Base-by-base conservation (phyloP, 2,113 vertebrate species). In the Xenopus borealis region DNA sequence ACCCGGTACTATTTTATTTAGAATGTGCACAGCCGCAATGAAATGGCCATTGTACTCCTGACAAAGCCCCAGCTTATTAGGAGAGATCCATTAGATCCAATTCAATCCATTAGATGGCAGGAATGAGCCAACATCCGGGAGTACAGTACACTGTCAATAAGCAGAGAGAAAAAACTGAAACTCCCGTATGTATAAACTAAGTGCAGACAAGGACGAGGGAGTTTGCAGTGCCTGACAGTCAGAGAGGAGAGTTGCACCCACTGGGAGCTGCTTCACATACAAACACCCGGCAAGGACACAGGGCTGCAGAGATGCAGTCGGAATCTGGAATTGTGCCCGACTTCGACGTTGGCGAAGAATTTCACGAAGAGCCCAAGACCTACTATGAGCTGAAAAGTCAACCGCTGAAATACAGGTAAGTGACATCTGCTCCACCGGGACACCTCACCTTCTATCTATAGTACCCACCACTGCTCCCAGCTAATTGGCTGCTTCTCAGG, bases 301-400 rank as follows among this genome's bases (percentile, higher is more conserved):
- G 66, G 46, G 74, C 68, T 52, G 61, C 14, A 11, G 87, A 71
- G 57, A 98, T 98, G 96, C 95, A 98, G 89, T 88, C 94, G 23
- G 96, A 98, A 81, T 98, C 96, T 68, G 96, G 96, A 71, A 98
- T 98, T 78, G 95, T 98, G 86, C 85, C 95, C 79, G 96, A 98
- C 91, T 98, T 95, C 83, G 95, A 98, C 84, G 93, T 93, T 58
- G 94, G 90, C 75, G 96, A 96, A 83, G 95, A 98, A 86, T 94
- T 96, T 82, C 94, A 94, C 78, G 94, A 96, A 84, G 96, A 98
- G 77, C 94, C 95, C 47, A 98, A 98, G 88, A 97, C 94, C 69
- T 97, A 97, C 83, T 98, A 98, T 89, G 95, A 98, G 88, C 84
- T 98, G 87, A 98, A 96, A 88, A 98, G 96, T 85, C 95, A 97